phyloP scores from a whole-genome alignment of 2,888 invertebrate genomes.

The Dynastes tityus region DNA sequence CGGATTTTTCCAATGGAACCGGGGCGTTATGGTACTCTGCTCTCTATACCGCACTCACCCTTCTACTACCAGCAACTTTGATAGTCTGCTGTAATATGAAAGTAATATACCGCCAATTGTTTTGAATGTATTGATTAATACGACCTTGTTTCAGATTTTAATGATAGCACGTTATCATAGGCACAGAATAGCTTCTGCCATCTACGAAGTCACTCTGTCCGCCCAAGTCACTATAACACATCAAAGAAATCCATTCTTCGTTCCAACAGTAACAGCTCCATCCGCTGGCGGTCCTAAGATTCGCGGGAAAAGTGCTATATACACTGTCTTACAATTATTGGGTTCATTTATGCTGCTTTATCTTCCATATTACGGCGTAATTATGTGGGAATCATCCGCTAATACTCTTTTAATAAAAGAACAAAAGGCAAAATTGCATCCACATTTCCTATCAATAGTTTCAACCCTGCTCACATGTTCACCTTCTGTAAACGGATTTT shows the following conservation, averaged over 20 bases:
- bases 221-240: constrained; percentile 89
- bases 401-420: constrained; percentile 62
- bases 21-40: constrained; percentile 78
- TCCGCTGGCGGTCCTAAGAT: constrained; percentile 71
- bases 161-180: constrained; percentile 83
- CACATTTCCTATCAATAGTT: constrained; percentile 75
- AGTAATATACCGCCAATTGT: constrained; percentile 64
- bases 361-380: constrained; percentile 82
- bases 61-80: constrained; percentile 79
- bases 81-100: constrained; percentile 83
- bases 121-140: neutral
- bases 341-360: constrained; percentile 82
- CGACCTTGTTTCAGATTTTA: constrained; percentile 69
- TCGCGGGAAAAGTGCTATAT: constrained; percentile 75
- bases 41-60: constrained; percentile 77
- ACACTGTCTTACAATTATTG: constrained; percentile 82
- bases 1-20: constrained; percentile 78
- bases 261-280: constrained; percentile 78
- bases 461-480: constrained; percentile 80
- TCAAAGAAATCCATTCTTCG: constrained; percentile 84
- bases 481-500: constrained; percentile 82
- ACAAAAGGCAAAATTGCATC: constrained; percentile 63
- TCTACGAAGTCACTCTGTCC: constrained; percentile 87
- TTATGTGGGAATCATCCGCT: constrained; percentile 77
- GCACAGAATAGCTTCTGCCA: constrained; percentile 88